A percentile compares a stretch with the other conserved stretches of the same genome.
phyloP scores from a whole-genome alignment of 2,888 invertebrate genomes.

The Taphrorychus bicolor region DNA sequence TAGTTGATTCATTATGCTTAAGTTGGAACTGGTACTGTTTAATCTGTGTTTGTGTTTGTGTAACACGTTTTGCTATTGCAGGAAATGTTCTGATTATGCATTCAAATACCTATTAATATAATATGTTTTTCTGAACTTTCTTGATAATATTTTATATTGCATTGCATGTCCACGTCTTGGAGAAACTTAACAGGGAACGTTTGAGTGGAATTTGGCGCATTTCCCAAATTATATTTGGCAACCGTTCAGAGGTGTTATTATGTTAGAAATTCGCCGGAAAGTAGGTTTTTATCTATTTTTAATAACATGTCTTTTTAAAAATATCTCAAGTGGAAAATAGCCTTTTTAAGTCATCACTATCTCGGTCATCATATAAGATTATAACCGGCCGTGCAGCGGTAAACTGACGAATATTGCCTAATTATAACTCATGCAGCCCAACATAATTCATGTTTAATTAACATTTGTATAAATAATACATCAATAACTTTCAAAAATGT shows the following conservation, averaged over 20 bases:
- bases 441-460: not conserved
- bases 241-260: conserved; percentile 13
- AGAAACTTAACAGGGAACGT: not conserved
- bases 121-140: too few species aligned
- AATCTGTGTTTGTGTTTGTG: too few species aligned
- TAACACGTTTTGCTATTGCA: too few species aligned
- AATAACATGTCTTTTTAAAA: conserved; percentile 14
- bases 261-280: conserved; percentile 26
- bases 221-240: conserved; percentile 25
- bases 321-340: not conserved
- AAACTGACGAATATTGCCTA: not conserved
- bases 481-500: too few species aligned
- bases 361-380: too few species aligned
- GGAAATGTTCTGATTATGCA: too few species aligned
- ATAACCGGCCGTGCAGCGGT: not conserved
- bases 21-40: too few species aligned
- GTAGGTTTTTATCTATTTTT: conserved; percentile 30
- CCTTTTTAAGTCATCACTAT: too few species aligned
- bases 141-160: too few species aligned
- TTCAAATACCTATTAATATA: too few species aligned
- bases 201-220: conserved; percentile 20
- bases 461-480: too few species aligned
- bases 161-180: too few species aligned
- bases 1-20: not conserved
- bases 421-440: not conserved